Conservation (phyloP, 1,140 invertebrate genomes). For the Ips nitidus region DNA sequence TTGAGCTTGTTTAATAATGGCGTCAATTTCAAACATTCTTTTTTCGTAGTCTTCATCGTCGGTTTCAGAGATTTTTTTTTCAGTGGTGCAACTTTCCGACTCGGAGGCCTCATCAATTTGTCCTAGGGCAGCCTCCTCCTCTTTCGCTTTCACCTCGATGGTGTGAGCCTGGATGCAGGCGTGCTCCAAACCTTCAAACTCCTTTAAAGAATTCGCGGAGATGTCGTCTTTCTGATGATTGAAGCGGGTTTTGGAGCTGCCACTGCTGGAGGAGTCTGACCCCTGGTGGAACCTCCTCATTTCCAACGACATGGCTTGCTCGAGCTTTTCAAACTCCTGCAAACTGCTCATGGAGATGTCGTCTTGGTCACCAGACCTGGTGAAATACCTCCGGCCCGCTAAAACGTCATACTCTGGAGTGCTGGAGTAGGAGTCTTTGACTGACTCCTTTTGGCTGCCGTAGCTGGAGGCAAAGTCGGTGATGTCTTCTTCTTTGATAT, state of each 20-base stretch:
- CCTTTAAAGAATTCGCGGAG: slow-evolving; percentile 88
- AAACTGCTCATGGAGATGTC: slow-evolving; percentile 88
- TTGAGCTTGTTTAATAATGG: slow-evolving; percentile 71
- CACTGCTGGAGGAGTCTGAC: slow-evolving; percentile 71
- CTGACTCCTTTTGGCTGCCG: slow-evolving; percentile 77
- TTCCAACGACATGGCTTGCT: slow-evolving; percentile 74
- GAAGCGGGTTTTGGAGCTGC: slow-evolving; percentile 68
- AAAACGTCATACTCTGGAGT: slow-evolving; percentile 85
- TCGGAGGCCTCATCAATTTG: slow-evolving; percentile 69
- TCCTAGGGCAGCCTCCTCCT: slow-evolving; percentile 80
- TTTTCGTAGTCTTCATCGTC: slow-evolving; percentile 66
- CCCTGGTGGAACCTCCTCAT: slow-evolving; percentile 65
- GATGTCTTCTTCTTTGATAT: slow-evolving; percentile 87
- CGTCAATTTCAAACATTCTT: slow-evolving; percentile 72
- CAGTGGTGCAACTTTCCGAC: slow-evolving; percentile 65
- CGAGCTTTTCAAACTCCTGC: slow-evolving; percentile 91
- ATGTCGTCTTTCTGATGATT: slow-evolving; percentile 76
- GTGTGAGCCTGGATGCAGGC: slow-evolving; percentile 82
- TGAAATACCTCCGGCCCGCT: slow-evolving; percentile 76
- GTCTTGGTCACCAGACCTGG: slow-evolving; percentile 80
- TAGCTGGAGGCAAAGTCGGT: slow-evolving; percentile 79
- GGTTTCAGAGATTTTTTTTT: slow-evolving; percentile 54
- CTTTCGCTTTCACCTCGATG: slow-evolving; percentile 78
- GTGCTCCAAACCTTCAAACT: slow-evolving; percentile 90
- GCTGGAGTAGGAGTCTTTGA: slow-evolving; percentile 74